Base-by-base conservation (phyloP, 1,140 invertebrate species). In the Pomacea maculata region DNA sequence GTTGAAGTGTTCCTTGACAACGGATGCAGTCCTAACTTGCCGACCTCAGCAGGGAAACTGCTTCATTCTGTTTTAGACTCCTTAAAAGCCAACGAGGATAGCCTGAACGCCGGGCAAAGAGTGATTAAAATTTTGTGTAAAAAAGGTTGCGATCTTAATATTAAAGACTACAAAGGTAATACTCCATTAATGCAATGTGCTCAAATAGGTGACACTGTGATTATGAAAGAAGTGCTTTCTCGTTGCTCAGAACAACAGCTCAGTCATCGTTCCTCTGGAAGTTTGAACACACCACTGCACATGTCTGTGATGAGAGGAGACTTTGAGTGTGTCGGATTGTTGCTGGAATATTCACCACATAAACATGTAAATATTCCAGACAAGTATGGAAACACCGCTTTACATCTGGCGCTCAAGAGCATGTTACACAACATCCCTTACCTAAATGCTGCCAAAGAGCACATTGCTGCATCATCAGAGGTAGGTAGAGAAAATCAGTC, bases 21-120 rank as follows among this genome's bases (percentile, higher is more conserved):
- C 78, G 86, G 86, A 14, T 87, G 86, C 80, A 87, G 86, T 75
- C 82, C 86, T 34, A 86, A 87, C 78, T 76, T 87, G 25, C 86
- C 86, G 55, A 87, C 86, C n/a, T 83, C 80, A 17, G 71, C 80
- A n/a, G 86, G 86, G 8, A 81, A 85, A 25, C 76, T 87, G 29
- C 82, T 87, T 54, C 86, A 87, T 65, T 78, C 86, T 19, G 83
- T 87, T 0, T 57, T 86, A 11, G 81, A 85, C 15, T 77, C 79
- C 2, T 75, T 87, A 19, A 85, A 86, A 63, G 80, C 84, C 11
- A 34, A 79, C 3, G 71, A 79, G 34, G 81, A 85, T 3, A 70
- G 76, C 25, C 10, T 82, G 29, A 63, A 65, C 61, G 76, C 81
- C 45, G 85, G 83, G 9, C 70, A 57, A 12, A 57, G 70, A 25